Base-by-base conservation (phyloP, 2,797 vertebrate species). In the Schizopygopsis malacanthus region DNA sequence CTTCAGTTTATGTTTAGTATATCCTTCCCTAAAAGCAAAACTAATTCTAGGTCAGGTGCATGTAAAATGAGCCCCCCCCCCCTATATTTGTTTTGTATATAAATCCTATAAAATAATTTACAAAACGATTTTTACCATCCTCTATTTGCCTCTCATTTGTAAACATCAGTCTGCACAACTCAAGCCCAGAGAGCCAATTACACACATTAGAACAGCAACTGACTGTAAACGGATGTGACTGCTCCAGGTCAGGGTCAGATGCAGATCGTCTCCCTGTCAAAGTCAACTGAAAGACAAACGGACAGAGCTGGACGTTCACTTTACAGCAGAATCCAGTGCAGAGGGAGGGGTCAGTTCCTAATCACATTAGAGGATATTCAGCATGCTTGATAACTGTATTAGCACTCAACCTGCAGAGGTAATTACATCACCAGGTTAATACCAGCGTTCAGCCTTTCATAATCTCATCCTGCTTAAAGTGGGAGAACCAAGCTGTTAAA, bases 371-470 rank as follows among this genome's bases (percentile, higher is more conserved):
- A 91, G 93, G 93, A 94, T 93, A 94, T 94, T 93, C 93, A 86
- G 90, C 86, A 92, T 86, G 85, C 89, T 90, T 92, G 91, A 92
- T 95, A 95, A 96, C 93, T 90, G 90, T 90, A 92, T 96, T 95
- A 95, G 90, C 90, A 93, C 91, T 93, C 91, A 95, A 94, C 91
- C 93, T 93, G 92, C 90, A 93, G 90, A 91, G 90, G 91, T 95
- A 95, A 96, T 95, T 90, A 90, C 91, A 96, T 96, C 91, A 94
- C 92, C 89, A 91, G 93, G 93, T 95, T 95, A 94, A 95, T 94
- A 95, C 94, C 92, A 92, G 92, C 92, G 85, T 94, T 94, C 54
- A 69, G 88, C 90, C 90, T 92, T 88, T 90, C 91, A 91, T 94
- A 93, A 96, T 95, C 91, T 77, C 87, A 95, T 96, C 93, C 86